A percentile compares a stretch with the other conserved stretches of the same genome.
Conservation (phyloP, 2,888 invertebrate species). For the Dastarcus helophoroides region DNA sequence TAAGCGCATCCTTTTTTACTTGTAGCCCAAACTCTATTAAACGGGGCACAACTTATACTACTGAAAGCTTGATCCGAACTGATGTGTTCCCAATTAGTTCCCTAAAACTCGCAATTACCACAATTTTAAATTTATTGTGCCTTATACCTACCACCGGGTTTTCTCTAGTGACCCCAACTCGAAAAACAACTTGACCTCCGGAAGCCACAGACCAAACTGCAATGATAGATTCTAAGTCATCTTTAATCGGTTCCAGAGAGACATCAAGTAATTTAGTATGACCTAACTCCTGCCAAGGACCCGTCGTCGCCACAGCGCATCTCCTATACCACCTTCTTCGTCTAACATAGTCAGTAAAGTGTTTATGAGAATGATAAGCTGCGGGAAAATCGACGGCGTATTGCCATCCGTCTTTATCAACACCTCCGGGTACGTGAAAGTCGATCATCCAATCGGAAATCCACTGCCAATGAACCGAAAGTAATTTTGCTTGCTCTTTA, state of each 20-base stretch:
- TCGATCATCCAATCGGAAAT: constrained; percentile 88
- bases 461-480: constrained; percentile 87
- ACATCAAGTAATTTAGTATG: constrained; percentile 75
- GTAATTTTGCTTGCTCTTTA: constrained; percentile 72
- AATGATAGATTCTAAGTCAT: constrained; percentile 39
- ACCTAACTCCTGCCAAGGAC: constrained; percentile 83
- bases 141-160: constrained; percentile 58
- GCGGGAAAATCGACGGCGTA: constrained; percentile 88
- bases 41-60: constrained; percentile 61
- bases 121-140: no score
- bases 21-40: constrained; percentile 69
- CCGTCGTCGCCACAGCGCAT: constrained; percentile 69
- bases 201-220: constrained; percentile 77
- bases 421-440: constrained; percentile 79
- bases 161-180: constrained; percentile 62
- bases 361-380: constrained; percentile 72
- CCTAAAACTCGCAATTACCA: constrained; percentile 40
- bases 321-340: constrained; percentile 62
- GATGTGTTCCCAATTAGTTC: constrained; percentile 67
- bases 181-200: constrained; percentile 75
- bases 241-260: constrained; percentile 42
- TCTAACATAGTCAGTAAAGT: constrained; percentile 75
- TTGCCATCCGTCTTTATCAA: constrained; percentile 89
- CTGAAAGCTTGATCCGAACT: constrained; percentile 69
- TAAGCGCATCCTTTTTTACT: constrained; percentile 79